Base-by-base conservation (phyloP, 2,797 vertebrate species). In the Etheostoma perlongum region DNA sequence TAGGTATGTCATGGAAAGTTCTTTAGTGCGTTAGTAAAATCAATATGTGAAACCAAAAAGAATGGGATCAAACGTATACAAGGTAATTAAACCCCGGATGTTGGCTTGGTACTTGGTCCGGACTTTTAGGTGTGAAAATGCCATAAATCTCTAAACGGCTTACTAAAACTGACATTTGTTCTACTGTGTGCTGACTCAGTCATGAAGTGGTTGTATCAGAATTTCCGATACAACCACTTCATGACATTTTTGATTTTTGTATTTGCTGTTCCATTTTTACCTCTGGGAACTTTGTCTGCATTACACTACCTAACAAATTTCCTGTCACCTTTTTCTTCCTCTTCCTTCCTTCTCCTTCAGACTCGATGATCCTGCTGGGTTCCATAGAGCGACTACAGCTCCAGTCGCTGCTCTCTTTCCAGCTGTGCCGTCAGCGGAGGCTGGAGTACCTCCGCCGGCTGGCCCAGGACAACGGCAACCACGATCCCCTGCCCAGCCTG, bases 321-420 rank as follows among this genome's bases (percentile, higher is more conserved):
- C 36, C 10, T 40, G 14, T 3, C 4, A 23, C 14, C 2, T 15
- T 52, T 5, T 13, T 59, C 40, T 53, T 33, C 53, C 16, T n/a
- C 58, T 11, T 6, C 19, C 2, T 13, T 67, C 51, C 21, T 14
- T 4, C 36, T 36, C 64, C 53, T 58, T 52, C 75, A 90, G 98
- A 99, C 74, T 99, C 98, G 60, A 99, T 99, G 98, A 98, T 99
- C 93, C 95, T 99, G 70, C 95, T 99, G 91, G 98, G 98, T 64
- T 99, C 98, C 93, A 99, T 99, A 0, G 98, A 99, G 90, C 96
- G 97, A 18, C 89, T 96, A 0, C 97, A 99, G 95, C 95, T 99
- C 30, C 96, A 97, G 87, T 93, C 96, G 0, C 92, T 99, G 80
- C 96, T 99, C 77, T 94, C 92, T 3, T 85, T 92, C 19, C 98